A percentile compares a stretch with the other conserved stretches of the same genome.
Evolutionary conservation across 2,888 invertebrate genomes (phyloP).

Genomic region (Antheraea yamamai): DNA sequence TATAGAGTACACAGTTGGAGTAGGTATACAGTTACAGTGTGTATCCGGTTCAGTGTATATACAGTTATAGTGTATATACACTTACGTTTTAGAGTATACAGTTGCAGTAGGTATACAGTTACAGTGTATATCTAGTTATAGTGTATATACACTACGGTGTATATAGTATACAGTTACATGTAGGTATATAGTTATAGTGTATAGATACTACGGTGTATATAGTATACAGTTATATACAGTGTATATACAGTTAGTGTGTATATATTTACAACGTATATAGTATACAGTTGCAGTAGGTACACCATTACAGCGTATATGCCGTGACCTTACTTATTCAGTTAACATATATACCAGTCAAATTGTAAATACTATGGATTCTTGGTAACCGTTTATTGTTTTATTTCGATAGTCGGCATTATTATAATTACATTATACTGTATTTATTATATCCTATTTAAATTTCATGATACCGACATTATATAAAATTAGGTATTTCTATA

Average conservation of each 20-base stretch:
- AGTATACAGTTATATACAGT: background rate
- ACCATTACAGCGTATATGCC: background rate
- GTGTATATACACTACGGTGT: too few species aligned
- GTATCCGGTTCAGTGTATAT: background rate
- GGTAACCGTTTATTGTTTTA: too few species aligned
- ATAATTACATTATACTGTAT: too few species aligned
- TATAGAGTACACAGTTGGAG: too few species aligned
- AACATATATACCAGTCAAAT: background rate
- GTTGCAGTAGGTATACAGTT: too few species aligned
- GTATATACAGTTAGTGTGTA: too few species aligned
- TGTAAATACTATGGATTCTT: too few species aligned
- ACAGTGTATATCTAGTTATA: background rate
- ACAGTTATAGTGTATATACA: background rate
- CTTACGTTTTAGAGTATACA: too few species aligned
- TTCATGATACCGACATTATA: background rate
- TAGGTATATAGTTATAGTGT: background rate
- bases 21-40: background rate
- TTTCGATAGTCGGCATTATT: too few species aligned
- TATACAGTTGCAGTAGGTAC: background rate
- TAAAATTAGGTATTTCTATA: background rate
- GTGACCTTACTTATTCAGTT: background rate
- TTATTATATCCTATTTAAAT: too few species aligned
- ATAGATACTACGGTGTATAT: background rate
- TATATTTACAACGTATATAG: too few species aligned
- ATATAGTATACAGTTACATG: background rate